Percentiles rank a stretch among this genome's conserved stretches.
Conservation (phyloP, 1,140 invertebrate species). For the Drosophila dunni region DNA sequence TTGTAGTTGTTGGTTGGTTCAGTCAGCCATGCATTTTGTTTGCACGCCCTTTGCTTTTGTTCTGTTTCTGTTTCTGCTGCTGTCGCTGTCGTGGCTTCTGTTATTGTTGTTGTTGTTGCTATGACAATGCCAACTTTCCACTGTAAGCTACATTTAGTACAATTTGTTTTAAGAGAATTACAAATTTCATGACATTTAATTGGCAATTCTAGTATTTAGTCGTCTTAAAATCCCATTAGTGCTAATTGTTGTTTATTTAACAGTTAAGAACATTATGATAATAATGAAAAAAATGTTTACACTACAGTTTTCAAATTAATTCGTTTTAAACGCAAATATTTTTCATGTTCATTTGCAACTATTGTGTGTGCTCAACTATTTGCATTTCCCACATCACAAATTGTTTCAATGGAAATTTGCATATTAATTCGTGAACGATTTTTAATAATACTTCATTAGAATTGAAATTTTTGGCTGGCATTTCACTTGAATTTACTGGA, state of each 20-base stretch:
- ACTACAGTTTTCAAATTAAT: not conserved
- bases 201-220: slow-evolving; percentile 20
- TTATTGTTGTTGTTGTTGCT: slow-evolving; percentile 56
- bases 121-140: slow-evolving; percentile 65
- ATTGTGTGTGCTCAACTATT: not conserved
- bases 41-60: slow-evolving; percentile 67
- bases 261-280: slow-evolving; percentile 10
- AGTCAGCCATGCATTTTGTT: slow-evolving; percentile 78
- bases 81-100: slow-evolving; percentile 29
- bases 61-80: slow-evolving; percentile 15
- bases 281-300: slow-evolving; percentile 5
- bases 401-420: slow-evolving; percentile 9
- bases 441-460: slow-evolving; percentile 13
- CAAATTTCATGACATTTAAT: slow-evolving; percentile 43
- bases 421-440: not conserved
- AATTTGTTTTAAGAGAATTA: slow-evolving; percentile 59
- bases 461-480: not conserved
- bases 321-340: not conserved
- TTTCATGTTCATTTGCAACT: not conserved
- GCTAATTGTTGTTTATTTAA: slow-evolving; percentile 15
- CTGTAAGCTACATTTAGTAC: slow-evolving; percentile 47
- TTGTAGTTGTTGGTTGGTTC: slow-evolving; percentile 59
- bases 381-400: not conserved
- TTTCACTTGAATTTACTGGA: not conserved
- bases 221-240: slow-evolving; percentile 1